Evolutionary conservation across 2,797 vertebrate genomes (phyloP).

Genomic region (Galaxias olidus): DNA sequence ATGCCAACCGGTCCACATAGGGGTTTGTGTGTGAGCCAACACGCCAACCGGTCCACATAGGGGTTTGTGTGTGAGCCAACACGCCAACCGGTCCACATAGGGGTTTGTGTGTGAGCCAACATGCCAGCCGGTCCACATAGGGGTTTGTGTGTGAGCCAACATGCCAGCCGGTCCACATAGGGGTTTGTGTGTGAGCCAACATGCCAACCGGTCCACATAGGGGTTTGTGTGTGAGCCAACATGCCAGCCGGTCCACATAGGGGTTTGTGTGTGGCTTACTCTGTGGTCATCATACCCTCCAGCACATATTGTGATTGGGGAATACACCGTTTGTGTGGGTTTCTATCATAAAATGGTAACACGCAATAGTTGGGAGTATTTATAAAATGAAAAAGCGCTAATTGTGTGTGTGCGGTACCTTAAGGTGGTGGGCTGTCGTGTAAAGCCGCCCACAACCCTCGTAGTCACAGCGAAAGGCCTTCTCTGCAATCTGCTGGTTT

Average conservation of each 20-base stretch:
- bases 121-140: constrained; percentile 76
- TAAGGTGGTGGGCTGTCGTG: constrained; percentile 80
- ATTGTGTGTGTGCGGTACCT: constrained; percentile 63
- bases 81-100: constrained; percentile 76
- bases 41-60: constrained; percentile 76
- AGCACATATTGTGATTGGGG: too few relatives aligned
- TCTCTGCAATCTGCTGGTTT: constrained; percentile 63
- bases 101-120: constrained; percentile 70
- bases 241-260: too few relatives aligned
- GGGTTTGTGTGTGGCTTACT: neutral
- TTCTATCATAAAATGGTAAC: too few relatives aligned
- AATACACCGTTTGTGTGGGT: too few relatives aligned
- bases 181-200: constrained; percentile 70
- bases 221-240: constrained; percentile 1
- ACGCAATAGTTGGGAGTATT: too few relatives aligned
- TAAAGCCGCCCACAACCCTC: constrained; percentile 79
- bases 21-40: constrained; percentile 70
- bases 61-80: constrained; percentile 70
- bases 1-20: constrained; percentile 77
- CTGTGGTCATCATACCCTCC: too few relatives aligned
- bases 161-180: constrained; percentile 76
- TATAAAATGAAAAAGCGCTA: too few relatives aligned
- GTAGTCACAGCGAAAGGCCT: constrained; percentile 75
- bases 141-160: constrained; percentile 70
- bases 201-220: constrained; percentile 77